Base-by-base conservation (phyloP, 2,113 vertebrate species). In the Saccopteryx leptura region DNA sequence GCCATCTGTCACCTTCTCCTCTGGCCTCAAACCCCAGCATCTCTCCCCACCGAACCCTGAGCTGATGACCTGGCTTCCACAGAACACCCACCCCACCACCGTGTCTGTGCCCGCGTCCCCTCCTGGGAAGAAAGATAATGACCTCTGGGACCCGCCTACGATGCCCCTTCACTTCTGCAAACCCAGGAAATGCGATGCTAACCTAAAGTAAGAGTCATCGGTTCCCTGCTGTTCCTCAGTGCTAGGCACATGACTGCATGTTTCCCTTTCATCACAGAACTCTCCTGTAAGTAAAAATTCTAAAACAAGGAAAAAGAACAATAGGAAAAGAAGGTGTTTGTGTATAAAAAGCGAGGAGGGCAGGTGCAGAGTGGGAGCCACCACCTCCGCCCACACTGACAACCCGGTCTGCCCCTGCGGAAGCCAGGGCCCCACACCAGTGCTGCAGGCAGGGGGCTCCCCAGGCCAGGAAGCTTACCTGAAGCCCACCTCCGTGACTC, bases 161-260 rank as follows among this genome's bases (percentile, higher is more conserved):
- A 7, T 0, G 4, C 4, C 21, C 50, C 7, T 0, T 39, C 13
- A 15, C 5, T 11, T 63, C 19, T 9, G n/a, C 9, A 17, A 4
- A 14, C 19, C 3, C 1, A n/a, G 39, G 52, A 23, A 50, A 17
- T 0, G 4, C 0, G 26, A 33, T 1, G 18, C 17, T 4, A 7
- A 17, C 17, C 1, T 0, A 10, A 52, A 24, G 0, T 3, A 6
- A 2, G 1, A 18, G 7, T 0, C 1, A 9, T 0, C 9, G 7
- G 19, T 3, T 5, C 0, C 0, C 33, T 14, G 21, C 4, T 4
- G 0, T 2, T 4, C 9, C 4, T 3, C 1, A 4, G 50, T 0
- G 31, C 66, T 0, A 60, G 33, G 2, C 10, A 31, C 5, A 7
- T 1, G 1, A 52, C 9, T 6, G 5, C 0, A 31, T 50, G 3